Base-by-base conservation (phyloP, 2,113 vertebrate genomes). In the Gracilinanus agilis region DNA sequence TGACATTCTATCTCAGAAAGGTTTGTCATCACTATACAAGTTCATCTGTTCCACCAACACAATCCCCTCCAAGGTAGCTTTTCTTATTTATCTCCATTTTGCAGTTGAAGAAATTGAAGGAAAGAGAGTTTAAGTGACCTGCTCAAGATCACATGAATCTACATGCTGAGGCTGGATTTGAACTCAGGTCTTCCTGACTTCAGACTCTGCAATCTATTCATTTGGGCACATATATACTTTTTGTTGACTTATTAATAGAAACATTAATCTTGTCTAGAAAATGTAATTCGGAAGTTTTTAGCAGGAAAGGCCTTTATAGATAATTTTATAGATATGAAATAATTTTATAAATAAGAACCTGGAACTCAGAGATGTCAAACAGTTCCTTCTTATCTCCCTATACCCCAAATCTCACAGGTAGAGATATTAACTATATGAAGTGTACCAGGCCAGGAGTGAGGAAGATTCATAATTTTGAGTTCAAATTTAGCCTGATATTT, bases 1-100 rank as follows among this genome's bases (percentile, higher is more conserved):
- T 49, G 49, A 49, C 49, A 49, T 49, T 5, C 49, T 5, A 49
- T 49, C 49, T 49, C 49, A 3, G 5, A 49, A 49, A 49, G 49
- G 49, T 49, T 49, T 83, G 19, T 40, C 67, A 40, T 6, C 19
- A 83, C 7, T 40, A 40, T 40, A 40, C 7, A 40, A 40, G 40
- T 40, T 75, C 19, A 8, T 7, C 34, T 83, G 6, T 40, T 83
- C 16, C 3, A 83, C 40, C 16, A 2, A 83, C 5, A 40, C 2
- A 23, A 9, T 0, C n/a, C 23, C 3, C 0, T 13, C 0, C 0
- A 25, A 40, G 19, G 40, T 8, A 83, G n/a, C 6, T 40, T 2
- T 75, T n/a, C n/a, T 83, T 75, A 16, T 67, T 75, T n/a, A n/a
- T n/a, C 19, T 83, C 2, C 7, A 83, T 83, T 83, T 83, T 83